Conservation (phyloP, 1,140 invertebrate species). For the Gryllus bimaculatus region DNA sequence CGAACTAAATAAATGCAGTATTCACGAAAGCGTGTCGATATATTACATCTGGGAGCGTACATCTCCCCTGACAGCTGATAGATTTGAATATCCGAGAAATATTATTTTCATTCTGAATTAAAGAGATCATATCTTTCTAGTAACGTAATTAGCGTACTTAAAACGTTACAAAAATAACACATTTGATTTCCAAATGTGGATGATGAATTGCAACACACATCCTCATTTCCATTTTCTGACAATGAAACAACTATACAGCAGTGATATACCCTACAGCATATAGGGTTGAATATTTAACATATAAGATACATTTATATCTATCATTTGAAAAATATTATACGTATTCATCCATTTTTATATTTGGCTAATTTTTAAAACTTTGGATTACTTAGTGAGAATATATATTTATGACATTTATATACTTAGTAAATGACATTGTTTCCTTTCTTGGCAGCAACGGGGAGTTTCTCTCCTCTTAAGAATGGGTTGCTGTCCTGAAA, state of each 20-base stretch:
- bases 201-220: neutral
- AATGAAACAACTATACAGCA: neutral
- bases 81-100: neutral
- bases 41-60: neutral
- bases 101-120: neutral
- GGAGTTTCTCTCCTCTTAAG: slow-evolving; percentile 67
- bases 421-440: slow-evolving; percentile 44
- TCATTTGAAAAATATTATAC: neutral
- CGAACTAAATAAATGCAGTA: neutral
- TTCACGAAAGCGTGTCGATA: neutral
- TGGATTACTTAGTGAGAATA: neutral
- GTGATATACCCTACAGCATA: neutral
- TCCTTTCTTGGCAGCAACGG: slow-evolving; percentile 81
- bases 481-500: slow-evolving; percentile 64
- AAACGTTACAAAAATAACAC: neutral
- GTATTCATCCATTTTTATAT: neutral
- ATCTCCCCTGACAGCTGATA: neutral
- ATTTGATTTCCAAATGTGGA: too few species aligned
- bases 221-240: neutral
- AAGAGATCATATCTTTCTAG: neutral
- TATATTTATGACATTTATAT: neutral
- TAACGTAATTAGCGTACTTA: neutral
- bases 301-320: neutral
- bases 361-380: neutral
- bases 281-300: neutral